Evolutionary conservation across 2,113 vertebrate genomes (phyloP).

Genomic region (Podarcis raffonei): DNA sequence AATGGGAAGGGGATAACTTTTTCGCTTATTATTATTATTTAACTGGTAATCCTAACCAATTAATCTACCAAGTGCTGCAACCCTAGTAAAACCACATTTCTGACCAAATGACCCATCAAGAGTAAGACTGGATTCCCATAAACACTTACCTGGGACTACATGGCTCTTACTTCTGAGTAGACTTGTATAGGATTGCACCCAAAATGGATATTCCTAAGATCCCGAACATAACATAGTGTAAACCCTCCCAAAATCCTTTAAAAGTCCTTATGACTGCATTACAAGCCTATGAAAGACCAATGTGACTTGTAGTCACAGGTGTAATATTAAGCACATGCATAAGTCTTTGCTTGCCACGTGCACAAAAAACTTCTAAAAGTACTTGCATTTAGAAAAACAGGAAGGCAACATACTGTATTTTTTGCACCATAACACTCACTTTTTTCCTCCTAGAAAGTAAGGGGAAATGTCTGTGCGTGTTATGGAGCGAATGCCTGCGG

Average conservation of each 20-base stretch:
- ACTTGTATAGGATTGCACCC: neutral
- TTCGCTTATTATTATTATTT: too few relatives aligned
- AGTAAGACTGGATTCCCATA: too few relatives aligned
- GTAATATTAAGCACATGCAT: neutral
- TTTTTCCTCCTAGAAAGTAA: too few relatives aligned
- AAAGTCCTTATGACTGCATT: neutral
- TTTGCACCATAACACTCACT: too few relatives aligned
- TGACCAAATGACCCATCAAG: neutral
- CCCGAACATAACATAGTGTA: neutral
- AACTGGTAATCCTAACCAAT: neutral
- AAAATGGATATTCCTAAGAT: neutral
- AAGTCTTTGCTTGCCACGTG: neutral
- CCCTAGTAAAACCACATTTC: neutral
- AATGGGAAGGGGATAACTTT: neutral
- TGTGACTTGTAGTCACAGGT: neutral
- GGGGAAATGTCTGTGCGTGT: too few relatives aligned
- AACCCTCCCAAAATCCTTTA: neutral
- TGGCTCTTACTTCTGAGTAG: neutral
- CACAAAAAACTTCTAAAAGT: rapidly evolving
- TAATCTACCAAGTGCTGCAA: neutral
- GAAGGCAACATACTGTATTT: neutral
- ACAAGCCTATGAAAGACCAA: neutral
- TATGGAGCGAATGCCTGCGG: too few relatives aligned
- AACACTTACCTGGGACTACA: neutral
- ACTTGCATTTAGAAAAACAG: neutral